Percentiles rank a stretch among this genome's conserved stretches.
These are phyloP conservation scores for Karalla daura DNA, from an alignment of 2,797 vertebrate species.

Conservation along the genomic window DNA sequence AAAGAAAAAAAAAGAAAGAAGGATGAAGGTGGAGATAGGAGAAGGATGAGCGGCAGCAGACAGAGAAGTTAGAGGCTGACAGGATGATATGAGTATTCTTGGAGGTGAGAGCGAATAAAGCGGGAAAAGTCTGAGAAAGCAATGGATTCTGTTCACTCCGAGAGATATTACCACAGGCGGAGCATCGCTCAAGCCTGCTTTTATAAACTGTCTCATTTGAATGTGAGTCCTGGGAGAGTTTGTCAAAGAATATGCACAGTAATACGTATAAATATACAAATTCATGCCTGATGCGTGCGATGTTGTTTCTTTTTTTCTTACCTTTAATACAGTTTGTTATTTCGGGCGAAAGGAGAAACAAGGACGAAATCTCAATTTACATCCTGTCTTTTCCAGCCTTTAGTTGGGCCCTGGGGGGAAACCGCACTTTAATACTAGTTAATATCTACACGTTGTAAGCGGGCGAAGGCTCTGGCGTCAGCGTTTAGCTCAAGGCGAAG, in stretches of 20 bases:
- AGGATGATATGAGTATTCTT: constrained; percentile 71
- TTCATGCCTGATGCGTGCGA: constrained; percentile 15
- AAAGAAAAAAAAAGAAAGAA: constrained; percentile 45
- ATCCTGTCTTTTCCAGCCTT: no score
- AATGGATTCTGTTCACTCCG: constrained; percentile 63
- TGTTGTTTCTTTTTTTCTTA: constrained; percentile 31
- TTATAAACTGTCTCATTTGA: constrained; percentile 46
- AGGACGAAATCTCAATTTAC: no score
- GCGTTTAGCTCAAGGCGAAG: background rate
- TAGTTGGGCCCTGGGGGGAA: no score
- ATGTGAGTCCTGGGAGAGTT: constrained; percentile 31
- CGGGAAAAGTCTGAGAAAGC: constrained; percentile 59
- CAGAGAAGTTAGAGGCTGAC: constrained; percentile 66
- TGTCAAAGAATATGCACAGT: constrained; percentile 11
- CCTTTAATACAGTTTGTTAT: no score
- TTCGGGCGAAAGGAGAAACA: no score
- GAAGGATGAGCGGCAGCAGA: constrained; percentile 67
- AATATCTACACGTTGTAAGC: background rate
- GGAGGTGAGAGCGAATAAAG: constrained; percentile 59
- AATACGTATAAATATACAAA: constrained; percentile 22
- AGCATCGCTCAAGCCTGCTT: constrained; percentile 45
- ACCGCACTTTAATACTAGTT: background rate
- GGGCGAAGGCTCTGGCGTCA: no score
- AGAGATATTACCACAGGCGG: constrained; percentile 54
- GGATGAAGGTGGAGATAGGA: constrained; percentile 60